Evolutionary conservation across 2,797 vertebrate species (phyloP).

Genomic region (Pangasius sanitwongsei): DNA sequence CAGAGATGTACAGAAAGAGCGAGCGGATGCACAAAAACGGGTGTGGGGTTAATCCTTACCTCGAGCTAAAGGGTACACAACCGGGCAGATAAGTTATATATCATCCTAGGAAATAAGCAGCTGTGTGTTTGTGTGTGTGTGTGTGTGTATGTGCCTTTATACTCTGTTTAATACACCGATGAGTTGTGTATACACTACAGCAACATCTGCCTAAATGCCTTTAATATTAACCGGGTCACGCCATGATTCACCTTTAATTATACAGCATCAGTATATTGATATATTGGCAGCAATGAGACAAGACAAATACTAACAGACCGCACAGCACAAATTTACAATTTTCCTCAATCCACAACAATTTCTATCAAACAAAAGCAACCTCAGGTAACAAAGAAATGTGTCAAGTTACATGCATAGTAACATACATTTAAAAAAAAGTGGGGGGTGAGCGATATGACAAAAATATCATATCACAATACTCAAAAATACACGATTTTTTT

Average conservation of each 20-base stretch:
- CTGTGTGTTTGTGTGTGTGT: background rate
- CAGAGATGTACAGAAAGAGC: background rate
- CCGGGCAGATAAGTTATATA: conserved; percentile 36
- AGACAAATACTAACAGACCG: background rate
- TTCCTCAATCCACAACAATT: background rate
- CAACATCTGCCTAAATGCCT: background rate
- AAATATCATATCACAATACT: background rate
- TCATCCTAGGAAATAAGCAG: conserved; percentile 29
- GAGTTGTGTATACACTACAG: background rate
- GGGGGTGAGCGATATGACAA: background rate
- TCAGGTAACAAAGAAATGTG: background rate
- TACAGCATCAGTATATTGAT: background rate
- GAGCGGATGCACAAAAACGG: background rate
- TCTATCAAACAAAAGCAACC: background rate
- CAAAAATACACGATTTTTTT: background rate
- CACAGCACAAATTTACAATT: background rate
- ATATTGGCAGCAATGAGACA: background rate
- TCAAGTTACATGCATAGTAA: background rate
- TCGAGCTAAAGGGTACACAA: conserved; percentile 38
- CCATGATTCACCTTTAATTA: background rate
- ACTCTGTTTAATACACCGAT: background rate
- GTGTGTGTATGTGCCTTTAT: background rate
- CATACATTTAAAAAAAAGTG: background rate
- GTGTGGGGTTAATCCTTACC: conserved; percentile 51
- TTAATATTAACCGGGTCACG: background rate